Conservation (phyloP, 1,140 invertebrate species). For the Neuroterus valhalla region DNA sequence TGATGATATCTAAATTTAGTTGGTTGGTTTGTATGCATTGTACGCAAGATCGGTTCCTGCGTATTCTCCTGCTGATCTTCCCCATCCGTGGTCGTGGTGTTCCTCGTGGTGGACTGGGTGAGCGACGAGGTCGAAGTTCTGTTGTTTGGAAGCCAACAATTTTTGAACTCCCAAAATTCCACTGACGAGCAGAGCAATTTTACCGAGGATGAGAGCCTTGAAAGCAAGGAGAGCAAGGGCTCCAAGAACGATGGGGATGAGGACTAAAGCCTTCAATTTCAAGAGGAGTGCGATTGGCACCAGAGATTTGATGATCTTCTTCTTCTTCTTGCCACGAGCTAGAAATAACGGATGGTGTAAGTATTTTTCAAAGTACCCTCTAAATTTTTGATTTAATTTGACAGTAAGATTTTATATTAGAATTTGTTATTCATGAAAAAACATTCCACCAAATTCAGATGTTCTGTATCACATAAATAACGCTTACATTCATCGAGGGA, state of each 20-base stretch:
- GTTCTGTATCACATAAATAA: neutral
- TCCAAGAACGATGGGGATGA: constrained; percentile 85
- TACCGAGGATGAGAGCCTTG: constrained; percentile 88
- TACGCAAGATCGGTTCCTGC: constrained; percentile 65
- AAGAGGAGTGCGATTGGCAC: constrained; percentile 83
- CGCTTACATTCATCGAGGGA: constrained; percentile 74
- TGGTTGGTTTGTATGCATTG: constrained; percentile 69
- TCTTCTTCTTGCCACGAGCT: constrained; percentile 81
- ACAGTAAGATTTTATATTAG: constrained; percentile 12
- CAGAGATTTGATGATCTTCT: constrained; percentile 78
- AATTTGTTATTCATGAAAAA: neutral
- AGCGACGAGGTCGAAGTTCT: constrained; percentile 80
- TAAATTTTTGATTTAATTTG: constrained; percentile 25
- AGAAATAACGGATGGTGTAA: constrained; percentile 29
- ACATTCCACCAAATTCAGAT: neutral
- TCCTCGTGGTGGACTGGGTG: constrained; percentile 70
- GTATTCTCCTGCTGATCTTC: constrained; percentile 61
- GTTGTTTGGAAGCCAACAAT: constrained; percentile 81
- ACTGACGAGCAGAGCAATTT: constrained; percentile 85
- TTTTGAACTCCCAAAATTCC: constrained; percentile 87
- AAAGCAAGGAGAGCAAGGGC: constrained; percentile 86
- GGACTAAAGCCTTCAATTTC: constrained; percentile 85
- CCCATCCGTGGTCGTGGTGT: constrained; percentile 71
- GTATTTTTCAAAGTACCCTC: neutral
- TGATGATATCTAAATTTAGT: constrained; percentile 55